Percentiles rank a stretch among this genome's conserved stretches.
phyloP scores from a whole-genome alignment of 2,888 invertebrate genomes.

The Apodemia zela region DNA sequence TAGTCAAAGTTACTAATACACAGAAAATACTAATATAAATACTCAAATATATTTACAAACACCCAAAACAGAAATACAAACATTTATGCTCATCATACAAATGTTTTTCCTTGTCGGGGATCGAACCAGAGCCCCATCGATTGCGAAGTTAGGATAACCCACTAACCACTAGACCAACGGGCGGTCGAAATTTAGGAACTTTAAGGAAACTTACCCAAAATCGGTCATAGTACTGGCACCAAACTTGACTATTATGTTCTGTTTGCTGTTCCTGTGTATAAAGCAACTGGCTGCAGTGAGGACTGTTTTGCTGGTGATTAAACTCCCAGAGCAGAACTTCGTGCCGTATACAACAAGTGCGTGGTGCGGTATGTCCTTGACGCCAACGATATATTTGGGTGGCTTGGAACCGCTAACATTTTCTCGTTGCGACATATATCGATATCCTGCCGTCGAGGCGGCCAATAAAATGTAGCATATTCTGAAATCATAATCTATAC shows the following conservation, averaged over 20 bases:
- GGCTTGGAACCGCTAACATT: background rate
- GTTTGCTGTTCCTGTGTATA: slow-evolving; percentile 27
- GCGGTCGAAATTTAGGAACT: too few species aligned
- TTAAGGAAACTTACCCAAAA: slow-evolving; percentile 27
- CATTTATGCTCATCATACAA: too few species aligned
- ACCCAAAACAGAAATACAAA: too few species aligned
- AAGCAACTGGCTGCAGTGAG: slow-evolving; percentile 61
- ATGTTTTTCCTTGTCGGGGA: too few species aligned
- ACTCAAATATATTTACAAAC: background rate
- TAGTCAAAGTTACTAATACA: too few species aligned
- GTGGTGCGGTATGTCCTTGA: slow-evolving; percentile 48
- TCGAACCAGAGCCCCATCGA: too few species aligned
- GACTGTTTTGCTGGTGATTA: slow-evolving; percentile 52
- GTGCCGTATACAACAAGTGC: slow-evolving; percentile 50
- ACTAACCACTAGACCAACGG: too few species aligned
- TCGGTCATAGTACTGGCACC: slow-evolving; percentile 45
- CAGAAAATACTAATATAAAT: background rate
- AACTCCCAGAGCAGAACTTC: slow-evolving; percentile 57
- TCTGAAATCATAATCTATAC: background rate
- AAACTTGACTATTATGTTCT: slow-evolving; percentile 47
- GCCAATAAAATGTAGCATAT: background rate
- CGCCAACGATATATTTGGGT: slow-evolving; percentile 24
- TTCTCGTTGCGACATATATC: background rate
- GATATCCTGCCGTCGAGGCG: background rate
- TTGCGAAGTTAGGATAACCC: too few species aligned